Evolutionary conservation across 1,140 invertebrate genomes (phyloP).

Genomic region (Muscidifurax raptorellus): DNA sequence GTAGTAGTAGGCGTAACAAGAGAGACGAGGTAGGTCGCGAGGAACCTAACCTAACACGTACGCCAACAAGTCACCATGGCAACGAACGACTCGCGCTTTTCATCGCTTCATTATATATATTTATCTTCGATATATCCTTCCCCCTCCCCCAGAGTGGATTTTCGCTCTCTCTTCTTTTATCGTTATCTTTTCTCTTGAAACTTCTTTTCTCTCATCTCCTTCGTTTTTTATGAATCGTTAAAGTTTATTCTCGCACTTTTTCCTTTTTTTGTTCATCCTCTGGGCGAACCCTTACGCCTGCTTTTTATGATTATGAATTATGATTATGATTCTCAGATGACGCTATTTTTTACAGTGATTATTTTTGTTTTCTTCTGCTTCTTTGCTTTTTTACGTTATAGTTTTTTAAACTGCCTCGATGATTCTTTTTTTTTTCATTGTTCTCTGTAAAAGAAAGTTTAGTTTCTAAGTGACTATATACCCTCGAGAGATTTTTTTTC

Average conservation of each 20-base stretch:
- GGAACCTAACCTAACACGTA: constrained; percentile 72
- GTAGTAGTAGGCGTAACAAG: constrained; percentile 73
- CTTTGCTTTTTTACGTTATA: not conserved
- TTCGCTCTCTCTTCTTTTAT: not conserved
- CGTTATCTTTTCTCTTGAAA: constrained; percentile 11
- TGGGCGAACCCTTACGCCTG: constrained; percentile 9
- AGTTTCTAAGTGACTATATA: not conserved
- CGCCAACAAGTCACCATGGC: constrained; percentile 70
- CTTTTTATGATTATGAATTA: constrained; percentile 31
- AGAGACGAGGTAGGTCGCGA: constrained; percentile 74
- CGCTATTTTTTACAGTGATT: constrained; percentile 42
- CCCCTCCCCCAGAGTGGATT: not conserved
- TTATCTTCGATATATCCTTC: not conserved
- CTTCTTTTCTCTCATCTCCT: not conserved
- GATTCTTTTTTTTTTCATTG: not conserved
- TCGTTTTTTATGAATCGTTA: not conserved
- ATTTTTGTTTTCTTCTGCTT: not conserved
- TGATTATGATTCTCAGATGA: constrained; percentile 40
- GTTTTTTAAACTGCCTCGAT: not conserved
- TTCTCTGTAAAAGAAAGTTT: constrained; percentile 13
- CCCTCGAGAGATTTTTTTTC: too few species aligned
- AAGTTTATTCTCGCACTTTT: not conserved
- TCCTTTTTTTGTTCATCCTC: not conserved
- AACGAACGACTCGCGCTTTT: constrained; percentile 24
- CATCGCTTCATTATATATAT: constrained; percentile 21